A percentile compares a stretch with the other conserved stretches of the same genome.
Evolutionary conservation across 2,888 invertebrate genomes (phyloP).

Genomic region (Punctoribates punctum): DNA sequence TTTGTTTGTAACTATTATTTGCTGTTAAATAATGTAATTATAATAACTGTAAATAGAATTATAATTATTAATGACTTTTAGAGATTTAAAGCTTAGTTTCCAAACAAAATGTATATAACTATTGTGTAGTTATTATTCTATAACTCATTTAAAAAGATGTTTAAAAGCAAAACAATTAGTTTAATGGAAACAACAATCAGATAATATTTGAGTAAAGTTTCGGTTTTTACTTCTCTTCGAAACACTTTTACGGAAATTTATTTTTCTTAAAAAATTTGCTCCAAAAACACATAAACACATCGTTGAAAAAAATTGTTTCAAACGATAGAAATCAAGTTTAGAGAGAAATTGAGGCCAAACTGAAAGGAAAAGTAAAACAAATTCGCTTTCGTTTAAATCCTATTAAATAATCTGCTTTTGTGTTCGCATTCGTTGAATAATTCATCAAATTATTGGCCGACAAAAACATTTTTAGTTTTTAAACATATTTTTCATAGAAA

Average conservation of each 20-base stretch:
- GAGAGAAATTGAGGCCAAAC: not conserved
- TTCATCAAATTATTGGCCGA: too few relatives aligned
- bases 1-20: constrained; percentile 27
- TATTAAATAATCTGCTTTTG: too few relatives aligned
- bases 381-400: too few relatives aligned
- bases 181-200: too few relatives aligned
- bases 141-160: too few relatives aligned
- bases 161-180: too few relatives aligned
- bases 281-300: not conserved
- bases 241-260: not conserved
- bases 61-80: not conserved
- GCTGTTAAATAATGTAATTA: constrained; percentile 35
- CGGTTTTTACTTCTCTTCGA: not conserved
- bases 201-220: not conserved
- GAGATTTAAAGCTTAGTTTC: not conserved
- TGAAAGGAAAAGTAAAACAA: not conserved
- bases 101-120: not conserved
- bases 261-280: not conserved
- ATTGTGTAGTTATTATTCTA: not conserved
- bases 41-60: constrained; percentile 27
- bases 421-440: too few relatives aligned
- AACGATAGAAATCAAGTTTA: not conserved
- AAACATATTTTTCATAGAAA: too few relatives aligned
- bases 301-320: not conserved
- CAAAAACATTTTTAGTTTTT: too few relatives aligned